These are phyloP conservation scores for Rana temporaria DNA, from an alignment of 2,113 vertebrate species.

Conservation along the genomic window DNA sequence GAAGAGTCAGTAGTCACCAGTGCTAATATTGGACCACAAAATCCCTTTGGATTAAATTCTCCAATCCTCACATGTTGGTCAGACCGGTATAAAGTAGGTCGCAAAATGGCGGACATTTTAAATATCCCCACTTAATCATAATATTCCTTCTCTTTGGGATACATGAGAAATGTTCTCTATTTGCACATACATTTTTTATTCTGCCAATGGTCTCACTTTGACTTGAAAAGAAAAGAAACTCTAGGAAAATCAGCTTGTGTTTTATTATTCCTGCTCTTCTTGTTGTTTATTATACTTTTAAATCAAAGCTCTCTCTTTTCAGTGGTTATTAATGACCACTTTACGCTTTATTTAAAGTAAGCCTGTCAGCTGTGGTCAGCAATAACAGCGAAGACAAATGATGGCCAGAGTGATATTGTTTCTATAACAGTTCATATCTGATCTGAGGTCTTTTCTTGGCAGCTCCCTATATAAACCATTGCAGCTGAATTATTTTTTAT, in stretches of 20 bases:
- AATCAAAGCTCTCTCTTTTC: constrained; percentile 35
- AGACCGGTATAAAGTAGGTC: too few relatives aligned
- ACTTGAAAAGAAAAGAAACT: neutral
- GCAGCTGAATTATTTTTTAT: constrained; percentile 19
- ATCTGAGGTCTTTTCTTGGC: constrained; percentile 23
- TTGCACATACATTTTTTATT: too few relatives aligned
- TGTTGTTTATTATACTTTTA: constrained; percentile 36
- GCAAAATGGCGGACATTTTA: too few relatives aligned
- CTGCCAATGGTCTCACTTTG: neutral
- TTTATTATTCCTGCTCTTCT: neutral
- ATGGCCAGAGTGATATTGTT: neutral
- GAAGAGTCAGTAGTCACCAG: too few relatives aligned
- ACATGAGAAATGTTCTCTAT: too few relatives aligned
- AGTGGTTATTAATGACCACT: constrained; percentile 23
- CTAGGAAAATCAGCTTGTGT: neutral
- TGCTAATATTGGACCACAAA: too few relatives aligned
- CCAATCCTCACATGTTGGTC: too few relatives aligned
- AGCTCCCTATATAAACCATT: neutral
- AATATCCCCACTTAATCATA: too few relatives aligned
- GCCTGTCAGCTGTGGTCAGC: neutral
- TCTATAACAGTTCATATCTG: neutral
- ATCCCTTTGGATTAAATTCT: too few relatives aligned
- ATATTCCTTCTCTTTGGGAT: too few relatives aligned
- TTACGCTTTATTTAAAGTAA: rapidly evolving
- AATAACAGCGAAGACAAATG: neutral